Evolutionary conservation across 2,888 invertebrate species (phyloP), one percentile per base, ranked within the genome.

Genomic region (Dendrolimus houi): DNA sequence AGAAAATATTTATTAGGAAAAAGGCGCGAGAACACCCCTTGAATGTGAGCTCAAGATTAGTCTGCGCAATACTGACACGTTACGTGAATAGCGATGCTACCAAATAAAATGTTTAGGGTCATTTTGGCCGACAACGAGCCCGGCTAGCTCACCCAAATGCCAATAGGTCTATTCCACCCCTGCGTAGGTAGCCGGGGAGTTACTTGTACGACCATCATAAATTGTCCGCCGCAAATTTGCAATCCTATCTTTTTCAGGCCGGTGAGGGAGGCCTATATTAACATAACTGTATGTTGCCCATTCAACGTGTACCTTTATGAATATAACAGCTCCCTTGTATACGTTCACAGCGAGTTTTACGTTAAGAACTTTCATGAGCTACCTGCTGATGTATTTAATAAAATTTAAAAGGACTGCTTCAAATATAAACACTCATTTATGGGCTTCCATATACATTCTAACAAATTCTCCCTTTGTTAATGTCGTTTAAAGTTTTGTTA

Each of bases 101-200:
- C 77, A 86, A 88, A 89, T 87, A 88, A 90, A 90, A 88, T 89
- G 88, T 89, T 88, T 87, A 89, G 85, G 88, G 88, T 85, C 85
- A 87, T 89, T 89, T 80, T 85, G 79, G 75, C 82, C 81, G 79
- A 79, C 81, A 83, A 87, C 85, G 84, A 86, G 83, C 79, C 68
- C 69, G 79, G 83, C 83, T 81, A 84, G 85, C 82, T 81, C 81
- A 80, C 79, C 82, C 79, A 82, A 88, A 87, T 70, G 85, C 84
- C 89, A 79, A 86, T 85, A 82, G 85, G 81, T 87, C 87, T 83
- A 85, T 87, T 89, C 81, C 75, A 76, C 78, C 85, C 80, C 77
- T 70, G 70, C 71, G 72, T 72, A 47, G 9, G 47, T 12, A 47
- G 47, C 77, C 75, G 79, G 77, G 72, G 78, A 81, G 85, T 84